These are phyloP conservation scores for Nansenia antarctica DNA, from an alignment of 2,113 vertebrate genomes.

Conservation along the genomic window DNA sequence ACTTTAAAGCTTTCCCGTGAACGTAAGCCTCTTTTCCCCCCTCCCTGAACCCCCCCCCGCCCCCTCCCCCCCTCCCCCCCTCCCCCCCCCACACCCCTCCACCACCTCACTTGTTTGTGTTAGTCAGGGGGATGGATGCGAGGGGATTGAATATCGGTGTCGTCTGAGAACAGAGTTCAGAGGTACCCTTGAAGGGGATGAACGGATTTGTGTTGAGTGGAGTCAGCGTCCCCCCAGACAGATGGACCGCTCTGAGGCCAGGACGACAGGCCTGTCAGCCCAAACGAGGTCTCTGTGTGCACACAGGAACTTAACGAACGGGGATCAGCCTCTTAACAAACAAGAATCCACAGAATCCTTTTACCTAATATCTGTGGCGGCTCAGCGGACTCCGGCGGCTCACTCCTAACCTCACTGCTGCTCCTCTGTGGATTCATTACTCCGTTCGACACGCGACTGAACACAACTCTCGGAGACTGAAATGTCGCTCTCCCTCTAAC, in stretches of 20 bases:
- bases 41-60: background rate
- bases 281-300: background rate
- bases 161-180: background rate
- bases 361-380: background rate
- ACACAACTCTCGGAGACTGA: too few relatives aligned
- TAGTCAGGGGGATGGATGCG: background rate
- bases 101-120: background rate
- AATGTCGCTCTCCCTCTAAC: too few relatives aligned
- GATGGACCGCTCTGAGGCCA: background rate
- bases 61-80: background rate
- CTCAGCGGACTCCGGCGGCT: background rate
- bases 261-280: background rate
- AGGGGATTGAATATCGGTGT: background rate
- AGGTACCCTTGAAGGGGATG: slow-evolving; percentile 11
- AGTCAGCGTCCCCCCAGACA: background rate
- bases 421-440: background rate
- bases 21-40: background rate
- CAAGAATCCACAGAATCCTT: background rate
- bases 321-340: background rate
- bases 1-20: slow-evolving; percentile 7
- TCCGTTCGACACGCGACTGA: too few relatives aligned
- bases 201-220: background rate
- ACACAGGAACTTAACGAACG: background rate
- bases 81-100: background rate
- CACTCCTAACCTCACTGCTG: background rate